Base-by-base conservation (phyloP, 2,888 invertebrate genomes). In the Drepanosiphum platanoidis region DNA sequence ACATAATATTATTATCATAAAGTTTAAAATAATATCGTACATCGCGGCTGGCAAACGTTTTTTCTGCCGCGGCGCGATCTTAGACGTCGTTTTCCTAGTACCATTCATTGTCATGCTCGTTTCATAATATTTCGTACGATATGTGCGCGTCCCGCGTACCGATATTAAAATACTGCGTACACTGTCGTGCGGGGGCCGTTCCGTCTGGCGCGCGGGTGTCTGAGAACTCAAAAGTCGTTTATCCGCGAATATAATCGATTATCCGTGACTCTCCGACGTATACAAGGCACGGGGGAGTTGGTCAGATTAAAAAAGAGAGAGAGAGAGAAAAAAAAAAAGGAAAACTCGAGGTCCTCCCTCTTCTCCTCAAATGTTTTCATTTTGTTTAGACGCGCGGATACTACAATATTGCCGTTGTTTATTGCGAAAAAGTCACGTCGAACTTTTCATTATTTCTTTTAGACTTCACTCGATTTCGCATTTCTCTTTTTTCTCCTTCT, bases 391-490 rank as follows among this genome's bases (percentile, higher is more conserved):
- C 52, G 52, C 80, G 30, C 36, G 71, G 70, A 81, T 71, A 81
- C 81, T 81, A 71, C 71, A 81, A 81, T 82, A 82, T 82, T 72
- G 81, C 71, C 71, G 61, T 82, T 82, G 81, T 82, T 72, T 72
- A 82, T 82, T 82, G 81, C 81, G 32, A 70, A 82, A 82, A 82
- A 82, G 81, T 82, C 81, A 82, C 81, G 81, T 82, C 71, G 81
- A 82, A 82, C 81, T 82, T 82, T 82, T 82, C 81, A 82, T 82
- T 82, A 82, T 72, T 71, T 82, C 81, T 82, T 61, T 82, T 42
- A 72, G 81, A 72, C 81, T 82, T 72, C 81, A 82, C 81, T 82
- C 81, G 81, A 82, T 82, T 82, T 82, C 81, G 71, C 81, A 32
- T 82, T 82, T 82, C 61, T 61, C 18, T 82, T 39, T 68, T 70